Percentiles rank a stretch among this genome's conserved stretches.
phyloP scores from a whole-genome alignment of 1,140 invertebrate species.

The Ephestia elutella region DNA sequence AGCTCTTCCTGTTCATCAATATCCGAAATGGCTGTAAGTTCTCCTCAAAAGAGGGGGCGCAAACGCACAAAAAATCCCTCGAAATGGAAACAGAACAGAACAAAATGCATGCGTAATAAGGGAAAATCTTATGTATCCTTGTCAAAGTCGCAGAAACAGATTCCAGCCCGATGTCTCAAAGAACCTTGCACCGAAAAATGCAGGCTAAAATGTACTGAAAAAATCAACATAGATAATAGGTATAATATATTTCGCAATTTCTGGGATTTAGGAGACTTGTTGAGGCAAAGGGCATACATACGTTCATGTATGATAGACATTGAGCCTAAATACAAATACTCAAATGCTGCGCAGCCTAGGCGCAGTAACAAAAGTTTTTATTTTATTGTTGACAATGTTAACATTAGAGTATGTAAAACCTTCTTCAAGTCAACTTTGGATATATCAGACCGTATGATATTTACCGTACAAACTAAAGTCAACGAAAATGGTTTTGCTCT shows the following conservation, averaged over 20 bases:
- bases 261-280: conserved; percentile 15
- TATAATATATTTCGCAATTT: conserved; percentile 11
- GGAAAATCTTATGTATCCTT: conserved; percentile 11
- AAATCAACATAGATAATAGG: conserved; percentile 13
- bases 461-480: conserved; percentile 29
- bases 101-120: conserved; percentile 15
- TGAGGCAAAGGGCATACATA: conserved; percentile 18
- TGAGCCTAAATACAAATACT: conserved; percentile 17
- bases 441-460: conserved; percentile 26
- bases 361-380: conserved; percentile 21
- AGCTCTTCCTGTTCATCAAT: neutral
- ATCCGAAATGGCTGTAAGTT: no score
- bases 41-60: no score
- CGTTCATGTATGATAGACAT: conserved; percentile 17
- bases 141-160: conserved; percentile 11
- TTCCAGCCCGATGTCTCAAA: conserved; percentile 15
- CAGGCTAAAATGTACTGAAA: conserved; percentile 17
- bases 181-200: conserved; percentile 22
- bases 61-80: no score
- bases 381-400: conserved; percentile 15
- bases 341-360: conserved; percentile 19
- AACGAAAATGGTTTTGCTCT: conserved; percentile 18
- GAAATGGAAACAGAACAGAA: conserved; percentile 16
- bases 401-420: conserved; percentile 25
- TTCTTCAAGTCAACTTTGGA: conserved; percentile 27